These are phyloP conservation scores for Phortica variegata DNA, from an alignment of 1,140 invertebrate genomes.

Conservation along the genomic window DNA sequence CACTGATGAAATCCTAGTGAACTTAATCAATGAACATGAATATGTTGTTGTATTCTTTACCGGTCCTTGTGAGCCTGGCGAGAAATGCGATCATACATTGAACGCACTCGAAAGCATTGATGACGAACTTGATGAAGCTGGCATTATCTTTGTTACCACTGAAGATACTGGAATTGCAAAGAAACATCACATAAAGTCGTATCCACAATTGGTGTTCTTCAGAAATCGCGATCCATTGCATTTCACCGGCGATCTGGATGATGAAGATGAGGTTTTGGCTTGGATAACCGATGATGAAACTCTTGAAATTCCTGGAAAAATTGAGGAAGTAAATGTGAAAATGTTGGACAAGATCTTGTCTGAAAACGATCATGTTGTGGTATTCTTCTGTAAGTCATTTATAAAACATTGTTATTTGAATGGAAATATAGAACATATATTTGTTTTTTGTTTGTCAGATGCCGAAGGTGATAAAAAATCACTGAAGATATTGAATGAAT, in stretches of 20 bases:
- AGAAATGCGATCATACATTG: constrained; percentile 80
- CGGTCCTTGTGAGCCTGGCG: constrained; percentile 83
- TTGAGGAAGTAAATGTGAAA: constrained; percentile 88
- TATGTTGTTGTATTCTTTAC: constrained; percentile 94
- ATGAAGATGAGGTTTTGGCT: constrained; percentile 86
- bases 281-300: constrained; percentile 93
- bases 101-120: constrained; percentile 90
- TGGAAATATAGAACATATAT: background rate
- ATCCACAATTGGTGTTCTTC: constrained; percentile 87
- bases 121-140: constrained; percentile 89
- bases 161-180: constrained; percentile 80
- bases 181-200: constrained; percentile 80
- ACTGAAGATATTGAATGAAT: constrained; percentile 82
- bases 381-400: constrained; percentile 85
- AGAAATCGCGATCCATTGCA: constrained; percentile 83
- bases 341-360: constrained; percentile 90
- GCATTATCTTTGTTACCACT: constrained; percentile 91
- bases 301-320: constrained; percentile 85
- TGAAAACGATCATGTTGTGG: constrained; percentile 85
- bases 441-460: constrained; percentile 61
- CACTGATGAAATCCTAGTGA: constrained; percentile 85
- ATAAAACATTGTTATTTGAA: no score
- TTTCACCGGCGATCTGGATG: constrained; percentile 75
- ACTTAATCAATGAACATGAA: constrained; percentile 87
- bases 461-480: constrained; percentile 88